phyloP scores from a whole-genome alignment of 2,888 invertebrate genomes.

The Synergus laeviventris region DNA sequence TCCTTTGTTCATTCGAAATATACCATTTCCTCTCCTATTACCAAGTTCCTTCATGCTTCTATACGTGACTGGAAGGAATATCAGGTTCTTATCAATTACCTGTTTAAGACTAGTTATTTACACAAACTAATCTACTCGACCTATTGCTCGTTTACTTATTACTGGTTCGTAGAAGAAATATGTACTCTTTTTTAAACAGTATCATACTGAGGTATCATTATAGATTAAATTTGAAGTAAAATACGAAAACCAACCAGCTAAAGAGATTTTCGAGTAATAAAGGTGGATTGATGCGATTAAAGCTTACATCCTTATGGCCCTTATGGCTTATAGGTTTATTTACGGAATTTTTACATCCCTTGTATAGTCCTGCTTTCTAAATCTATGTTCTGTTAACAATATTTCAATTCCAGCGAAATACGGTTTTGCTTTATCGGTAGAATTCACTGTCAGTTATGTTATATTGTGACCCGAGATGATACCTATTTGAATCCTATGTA shows the following conservation, averaged over 20 bases:
- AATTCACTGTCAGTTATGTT: background rate
- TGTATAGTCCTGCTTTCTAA: background rate
- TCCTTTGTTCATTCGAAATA: background rate
- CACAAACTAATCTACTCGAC: background rate
- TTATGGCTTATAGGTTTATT: background rate
- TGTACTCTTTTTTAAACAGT: background rate
- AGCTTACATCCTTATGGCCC: background rate
- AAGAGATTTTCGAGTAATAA: background rate
- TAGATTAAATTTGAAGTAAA: no score
- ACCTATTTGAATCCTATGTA: background rate
- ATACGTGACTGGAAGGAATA: background rate
- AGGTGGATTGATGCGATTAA: background rate
- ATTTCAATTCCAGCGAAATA: background rate
- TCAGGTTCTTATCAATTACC: background rate
- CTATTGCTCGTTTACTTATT: background rate
- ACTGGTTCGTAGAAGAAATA: no score
- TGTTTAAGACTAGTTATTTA: slow-evolving; percentile 1
- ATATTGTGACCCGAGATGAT: background rate
- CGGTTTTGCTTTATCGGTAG: background rate
- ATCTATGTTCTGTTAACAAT: background rate
- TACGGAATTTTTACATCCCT: background rate
- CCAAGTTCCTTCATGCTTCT: no score
- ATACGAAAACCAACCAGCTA: no score
- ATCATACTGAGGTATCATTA: no score
- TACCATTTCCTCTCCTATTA: background rate